Percentiles rank a stretch among this genome's conserved stretches.
These are phyloP conservation scores for Phyllotreta striolata DNA, from an alignment of 2,888 invertebrate genomes.

Conservation along the genomic window DNA sequence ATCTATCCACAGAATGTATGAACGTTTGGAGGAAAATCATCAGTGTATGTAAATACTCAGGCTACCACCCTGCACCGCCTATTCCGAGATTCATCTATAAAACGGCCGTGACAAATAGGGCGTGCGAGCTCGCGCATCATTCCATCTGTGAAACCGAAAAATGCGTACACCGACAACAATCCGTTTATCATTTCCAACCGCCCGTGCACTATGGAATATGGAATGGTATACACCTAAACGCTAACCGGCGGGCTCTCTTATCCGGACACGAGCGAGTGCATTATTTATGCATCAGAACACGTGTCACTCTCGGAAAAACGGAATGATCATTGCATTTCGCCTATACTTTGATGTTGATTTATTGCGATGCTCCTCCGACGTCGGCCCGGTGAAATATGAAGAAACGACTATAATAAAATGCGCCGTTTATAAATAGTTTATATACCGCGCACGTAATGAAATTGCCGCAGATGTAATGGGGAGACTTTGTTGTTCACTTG, in stretches of 20 bases:
- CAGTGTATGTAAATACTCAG: too few relatives aligned
- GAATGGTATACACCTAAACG: not conserved
- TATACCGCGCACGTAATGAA: too few relatives aligned
- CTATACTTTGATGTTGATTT: slow-evolving; percentile 36
- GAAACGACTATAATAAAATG: too few relatives aligned
- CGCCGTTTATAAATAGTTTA: too few relatives aligned
- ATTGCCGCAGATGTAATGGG: too few relatives aligned
- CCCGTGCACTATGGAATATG: slow-evolving; percentile 28
- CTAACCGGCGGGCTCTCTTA: too few relatives aligned
- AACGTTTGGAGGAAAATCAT: not conserved
- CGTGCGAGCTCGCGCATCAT: slow-evolving; percentile 48
- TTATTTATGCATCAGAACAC: slow-evolving; percentile 33
- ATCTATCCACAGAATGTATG: too few relatives aligned
- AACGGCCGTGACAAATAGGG: slow-evolving; percentile 52
- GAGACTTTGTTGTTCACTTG: too few relatives aligned
- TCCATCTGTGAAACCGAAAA: slow-evolving; percentile 52
- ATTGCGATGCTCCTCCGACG: slow-evolving; percentile 7
- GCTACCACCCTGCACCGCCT: too few relatives aligned
- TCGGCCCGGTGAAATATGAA: too few relatives aligned
- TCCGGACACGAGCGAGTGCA: not conserved
- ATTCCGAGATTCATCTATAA: too few relatives aligned
- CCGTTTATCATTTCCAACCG: slow-evolving; percentile 46
- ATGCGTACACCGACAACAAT: slow-evolving; percentile 33
- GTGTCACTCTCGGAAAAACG: slow-evolving; percentile 28
- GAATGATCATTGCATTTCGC: slow-evolving; percentile 27